A percentile compares a stretch with the other conserved stretches of the same genome.
Conservation (phyloP, 1,140 invertebrate species). For the Grapholita molesta region DNA sequence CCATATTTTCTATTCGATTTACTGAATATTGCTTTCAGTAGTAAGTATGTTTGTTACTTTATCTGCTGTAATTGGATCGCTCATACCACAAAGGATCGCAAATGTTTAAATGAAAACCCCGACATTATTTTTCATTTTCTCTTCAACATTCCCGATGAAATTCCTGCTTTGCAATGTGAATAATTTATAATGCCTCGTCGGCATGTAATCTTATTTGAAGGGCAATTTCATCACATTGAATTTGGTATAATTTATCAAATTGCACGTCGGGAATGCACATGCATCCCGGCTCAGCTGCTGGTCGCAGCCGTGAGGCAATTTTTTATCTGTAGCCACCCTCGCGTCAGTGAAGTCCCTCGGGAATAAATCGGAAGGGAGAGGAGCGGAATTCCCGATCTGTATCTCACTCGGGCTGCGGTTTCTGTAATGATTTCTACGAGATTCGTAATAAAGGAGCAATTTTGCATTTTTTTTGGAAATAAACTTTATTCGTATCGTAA, state of each 20-base stretch:
- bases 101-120: not conserved
- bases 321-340: conserved; percentile 53
- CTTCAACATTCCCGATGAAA: not conserved
- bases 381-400: conserved; percentile 25
- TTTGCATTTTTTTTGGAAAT: not conserved
- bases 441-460: conserved; percentile 8
- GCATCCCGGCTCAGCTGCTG: conserved; percentile 53
- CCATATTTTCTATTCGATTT: not conserved
- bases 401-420: conserved; percentile 28
- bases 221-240: conserved; percentile 58
- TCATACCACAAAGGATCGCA: not conserved
- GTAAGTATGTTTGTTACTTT: not conserved
- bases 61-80: not conserved
- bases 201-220: conserved; percentile 39
- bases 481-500: conserved; percentile 14
- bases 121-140: conserved; percentile 3
- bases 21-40: not conserved
- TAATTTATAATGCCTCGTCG: conserved; percentile 17
- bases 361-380: conserved; percentile 51
- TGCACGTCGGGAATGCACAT: conserved; percentile 54
- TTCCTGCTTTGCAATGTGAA: conserved; percentile 8
- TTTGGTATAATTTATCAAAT: conserved; percentile 71
- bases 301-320: conserved; percentile 53
- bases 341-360: conserved; percentile 47
- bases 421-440: conserved; percentile 30